Evolutionary conservation across 2,888 invertebrate genomes (phyloP), one percentile per base, ranked within the genome.

Genomic region (Tetranychus piercei): DNA sequence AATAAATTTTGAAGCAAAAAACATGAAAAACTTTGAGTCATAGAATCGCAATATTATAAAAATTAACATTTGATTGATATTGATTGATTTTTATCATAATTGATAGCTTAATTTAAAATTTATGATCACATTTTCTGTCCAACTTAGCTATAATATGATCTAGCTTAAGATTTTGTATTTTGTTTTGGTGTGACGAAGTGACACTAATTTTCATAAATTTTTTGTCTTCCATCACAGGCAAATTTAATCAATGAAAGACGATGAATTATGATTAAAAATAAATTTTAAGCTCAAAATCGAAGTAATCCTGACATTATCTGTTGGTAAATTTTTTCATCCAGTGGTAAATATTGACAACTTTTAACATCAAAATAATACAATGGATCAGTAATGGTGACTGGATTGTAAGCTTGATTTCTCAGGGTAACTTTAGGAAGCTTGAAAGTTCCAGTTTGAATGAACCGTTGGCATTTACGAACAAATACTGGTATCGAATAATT

Each of bases 351-450:
- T n/a, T 22, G 22, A 23, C 44, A n/a, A 11, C 8, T 9, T 64
- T 71, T 76, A 1, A 22, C 20, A 73, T 79, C 76, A 20, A 78
- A 67, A 23, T 77, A 75, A 73, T 77, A 79, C 9, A 79, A n/a
- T 6, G 75, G 75, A 74, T 79, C 79, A 1, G 73, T 34, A 5
- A 76, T 74, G 18, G 64, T 23, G 18, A 72, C 79, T 3, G 85
- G 82, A 78, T 95, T 87, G 82, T 89, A 95, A 3, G 90, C 94
- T 78, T 94, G 91, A 78, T 88, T 85, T 81, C 91, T 90, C 77
- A 95, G 86, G 79, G 91, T 89, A 4, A 88, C 86, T 82, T 97
- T 97, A 83, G 92, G 91, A 79, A 96, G 82, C 84, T 97, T 97
- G 82, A 91, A 97, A 0, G 97, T 97, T 79, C 95, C 85, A 77